These are phyloP conservation scores for Vulpes ferrilata DNA, from an alignment of 2,113 vertebrate species.

Conservation along the genomic window DNA sequence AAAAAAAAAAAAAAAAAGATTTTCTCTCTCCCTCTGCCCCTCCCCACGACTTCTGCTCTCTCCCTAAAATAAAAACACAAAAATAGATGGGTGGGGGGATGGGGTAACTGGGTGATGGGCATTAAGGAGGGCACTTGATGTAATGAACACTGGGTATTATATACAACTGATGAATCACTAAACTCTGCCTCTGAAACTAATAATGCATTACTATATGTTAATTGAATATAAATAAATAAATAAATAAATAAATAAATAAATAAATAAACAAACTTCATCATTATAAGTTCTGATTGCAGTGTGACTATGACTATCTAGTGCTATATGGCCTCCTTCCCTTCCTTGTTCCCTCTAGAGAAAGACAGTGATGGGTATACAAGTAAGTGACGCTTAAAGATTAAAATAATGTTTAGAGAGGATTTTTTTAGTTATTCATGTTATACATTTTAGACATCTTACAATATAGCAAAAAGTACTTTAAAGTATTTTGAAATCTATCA, in stretches of 20 bases:
- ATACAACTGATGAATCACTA: not conserved
- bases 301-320: not conserved
- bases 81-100: not conserved
- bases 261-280: not conserved
- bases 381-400: constrained; percentile 6
- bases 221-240: not conserved
- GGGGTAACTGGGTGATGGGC: not conserved
- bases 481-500: constrained; percentile 50
- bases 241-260: not conserved
- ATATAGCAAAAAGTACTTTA: constrained; percentile 21
- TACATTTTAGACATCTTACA: not conserved
- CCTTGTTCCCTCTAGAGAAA: not conserved
- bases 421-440: not conserved
- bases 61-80: too few relatives aligned
- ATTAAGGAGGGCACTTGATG: not conserved
- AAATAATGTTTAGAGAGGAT: not conserved
- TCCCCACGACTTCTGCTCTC: not conserved
- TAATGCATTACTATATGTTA: not conserved
- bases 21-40: not conserved
- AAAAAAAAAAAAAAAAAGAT: too few relatives aligned
- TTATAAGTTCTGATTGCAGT: not conserved
- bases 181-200: not conserved
- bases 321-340: not conserved
- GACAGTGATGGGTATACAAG: not conserved
- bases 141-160: not conserved